Conservation (phyloP, 2,888 invertebrate species). For the Scaptomyza tumidula region DNA sequence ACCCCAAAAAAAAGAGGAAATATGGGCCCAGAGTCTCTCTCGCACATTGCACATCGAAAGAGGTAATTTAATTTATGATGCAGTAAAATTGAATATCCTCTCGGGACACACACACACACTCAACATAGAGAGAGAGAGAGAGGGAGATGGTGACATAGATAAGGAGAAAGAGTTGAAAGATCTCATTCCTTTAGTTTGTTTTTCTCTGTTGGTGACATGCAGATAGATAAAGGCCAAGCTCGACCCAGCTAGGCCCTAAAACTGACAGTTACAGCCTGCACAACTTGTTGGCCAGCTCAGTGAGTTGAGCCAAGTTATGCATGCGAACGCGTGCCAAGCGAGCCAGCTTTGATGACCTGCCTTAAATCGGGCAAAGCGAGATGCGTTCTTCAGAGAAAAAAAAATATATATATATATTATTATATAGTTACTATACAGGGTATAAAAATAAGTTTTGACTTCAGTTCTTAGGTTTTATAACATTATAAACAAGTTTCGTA, state of each 20-base stretch:
- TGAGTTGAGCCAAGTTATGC: constrained; percentile 64
- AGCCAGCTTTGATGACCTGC: constrained; percentile 46
- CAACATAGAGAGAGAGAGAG: constrained; percentile 3
- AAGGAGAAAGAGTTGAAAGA: neutral
- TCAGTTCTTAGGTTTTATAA: too few relatives aligned
- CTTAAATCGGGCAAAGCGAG: neutral
- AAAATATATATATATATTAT: too few relatives aligned
- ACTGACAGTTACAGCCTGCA: constrained; percentile 72
- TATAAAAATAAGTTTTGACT: too few relatives aligned
- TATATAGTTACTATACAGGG: too few relatives aligned
- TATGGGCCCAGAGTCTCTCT: constrained; percentile 63
- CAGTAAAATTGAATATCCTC: constrained; percentile 83
- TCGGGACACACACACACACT: constrained; percentile 48
- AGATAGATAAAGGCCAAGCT: constrained; percentile 28
- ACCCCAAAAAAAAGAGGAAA: constrained; percentile 51
- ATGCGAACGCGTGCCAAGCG: constrained; percentile 57
- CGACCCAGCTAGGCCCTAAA: constrained; percentile 21
- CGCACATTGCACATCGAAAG: constrained; percentile 74
- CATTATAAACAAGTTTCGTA: too few relatives aligned
- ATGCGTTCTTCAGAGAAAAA: too few relatives aligned
- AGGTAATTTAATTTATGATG: constrained; percentile 83
- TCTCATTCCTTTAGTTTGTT: neutral
- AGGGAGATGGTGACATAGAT: neutral
- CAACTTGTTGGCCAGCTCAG: constrained; percentile 69
- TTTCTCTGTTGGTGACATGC: constrained; percentile 64